phyloP scores from a whole-genome alignment of 2,113 vertebrate genomes.

The Gorsachius goisagi region DNA sequence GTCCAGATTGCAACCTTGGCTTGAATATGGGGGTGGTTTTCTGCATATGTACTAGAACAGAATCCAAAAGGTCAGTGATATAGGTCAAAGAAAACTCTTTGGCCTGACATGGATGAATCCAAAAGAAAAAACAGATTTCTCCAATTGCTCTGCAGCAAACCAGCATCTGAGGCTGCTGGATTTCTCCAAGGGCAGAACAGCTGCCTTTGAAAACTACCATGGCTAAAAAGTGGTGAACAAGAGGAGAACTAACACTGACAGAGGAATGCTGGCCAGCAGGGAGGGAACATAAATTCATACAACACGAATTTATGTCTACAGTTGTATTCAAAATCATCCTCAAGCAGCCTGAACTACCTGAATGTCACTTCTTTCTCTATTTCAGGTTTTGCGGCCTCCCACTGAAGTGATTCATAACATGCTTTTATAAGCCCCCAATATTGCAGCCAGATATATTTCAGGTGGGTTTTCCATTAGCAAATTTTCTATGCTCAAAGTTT shows the following conservation, averaged over 20 bases:
- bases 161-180: not conserved
- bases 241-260: not conserved
- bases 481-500: not conserved
- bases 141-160: not conserved
- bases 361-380: not conserved
- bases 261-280: not conserved
- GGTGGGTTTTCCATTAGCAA: not conserved
- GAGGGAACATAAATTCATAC: not conserved
- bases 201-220: not conserved
- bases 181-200: not conserved
- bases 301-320: not conserved
- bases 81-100: not conserved
- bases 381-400: not conserved
- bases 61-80: not conserved
- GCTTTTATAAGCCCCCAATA: not conserved
- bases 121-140: not conserved
- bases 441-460: not conserved
- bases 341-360: not conserved
- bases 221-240: not conserved
- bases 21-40: not conserved
- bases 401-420: not conserved
- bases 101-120: not conserved
- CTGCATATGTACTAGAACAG: not conserved
- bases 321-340: not conserved
- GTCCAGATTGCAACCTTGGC: not conserved